phyloP scores from a whole-genome alignment of 2,797 vertebrate species.

The Enteromius viviparus region DNA sequence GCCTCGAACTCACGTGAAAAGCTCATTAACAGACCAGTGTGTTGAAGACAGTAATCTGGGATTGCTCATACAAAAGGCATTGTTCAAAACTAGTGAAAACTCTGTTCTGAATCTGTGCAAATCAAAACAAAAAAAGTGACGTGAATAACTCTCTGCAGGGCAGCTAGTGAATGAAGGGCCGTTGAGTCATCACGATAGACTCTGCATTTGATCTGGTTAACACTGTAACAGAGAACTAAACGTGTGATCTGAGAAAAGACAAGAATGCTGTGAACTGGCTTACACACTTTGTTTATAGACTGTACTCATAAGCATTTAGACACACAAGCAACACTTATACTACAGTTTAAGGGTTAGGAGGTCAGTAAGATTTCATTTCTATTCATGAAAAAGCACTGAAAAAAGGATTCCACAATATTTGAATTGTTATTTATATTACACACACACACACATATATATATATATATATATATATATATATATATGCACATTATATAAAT shows the following conservation, averaged over 20 bases:
- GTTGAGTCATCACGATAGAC: not conserved
- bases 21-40: slow-evolving; percentile 74
- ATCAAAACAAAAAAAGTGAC: slow-evolving; percentile 7
- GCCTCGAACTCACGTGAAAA: slow-evolving; percentile 70
- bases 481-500: too few relatives aligned
- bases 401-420: not conserved
- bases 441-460: too few relatives aligned
- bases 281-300: not conserved
- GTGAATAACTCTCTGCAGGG: not conserved
- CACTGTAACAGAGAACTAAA: not conserved
- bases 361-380: not conserved
- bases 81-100: slow-evolving; percentile 63
- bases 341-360: not conserved
- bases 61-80: slow-evolving; percentile 73
- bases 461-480: too few relatives aligned
- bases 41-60: slow-evolving; percentile 72
- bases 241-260: not conserved
- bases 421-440: not conserved
- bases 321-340: not conserved
- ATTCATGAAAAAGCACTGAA: not conserved
- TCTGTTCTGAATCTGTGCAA: not conserved
- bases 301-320: not conserved
- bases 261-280: not conserved
- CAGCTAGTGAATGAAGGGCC: not conserved
- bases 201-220: not conserved